phyloP scores from a whole-genome alignment of 2,888 invertebrate genomes.

The Crocallis elinguaria region DNA sequence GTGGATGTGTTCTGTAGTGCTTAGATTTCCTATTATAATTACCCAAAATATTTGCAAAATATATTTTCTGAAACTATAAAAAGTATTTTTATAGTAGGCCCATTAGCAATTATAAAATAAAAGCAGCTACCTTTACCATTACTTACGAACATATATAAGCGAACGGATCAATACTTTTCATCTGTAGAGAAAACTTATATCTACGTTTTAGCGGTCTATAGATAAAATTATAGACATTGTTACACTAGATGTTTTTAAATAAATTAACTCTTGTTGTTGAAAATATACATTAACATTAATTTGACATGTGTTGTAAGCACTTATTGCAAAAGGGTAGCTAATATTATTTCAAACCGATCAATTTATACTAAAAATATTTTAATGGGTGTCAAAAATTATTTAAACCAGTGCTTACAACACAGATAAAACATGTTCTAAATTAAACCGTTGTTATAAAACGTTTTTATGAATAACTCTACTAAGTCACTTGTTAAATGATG shows the following conservation, averaged over 20 bases:
- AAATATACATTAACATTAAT: constrained; percentile 41
- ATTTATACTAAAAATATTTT: background rate
- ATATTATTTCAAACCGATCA: background rate
- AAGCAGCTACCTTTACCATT: too few species aligned
- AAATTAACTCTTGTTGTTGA: constrained; percentile 68
- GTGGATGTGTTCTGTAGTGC: too few species aligned
- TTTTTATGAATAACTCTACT: constrained; percentile 50
- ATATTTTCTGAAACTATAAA: too few species aligned
- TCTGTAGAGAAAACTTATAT: constrained; percentile 39
- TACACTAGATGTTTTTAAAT: constrained; percentile 65
- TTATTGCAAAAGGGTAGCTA: constrained; percentile 20
- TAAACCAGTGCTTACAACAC: constrained; percentile 38
- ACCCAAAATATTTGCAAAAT: too few species aligned
- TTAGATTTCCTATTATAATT: too few species aligned
- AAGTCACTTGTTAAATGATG: constrained; percentile 52
- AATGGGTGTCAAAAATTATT: background rate
- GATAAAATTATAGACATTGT: constrained; percentile 60
- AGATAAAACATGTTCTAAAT: constrained; percentile 12
- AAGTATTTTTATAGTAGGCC: too few species aligned
- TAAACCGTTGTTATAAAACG: constrained; percentile 41
- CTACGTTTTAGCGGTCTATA: constrained; percentile 57
- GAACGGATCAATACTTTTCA: constrained; percentile 31
- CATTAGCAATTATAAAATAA: too few species aligned
- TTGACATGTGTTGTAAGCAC: constrained; percentile 32
- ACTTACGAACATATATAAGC: constrained; percentile 16